Evolutionary conservation across 2,888 invertebrate genomes (phyloP).

Genomic region (Amiota minor): DNA sequence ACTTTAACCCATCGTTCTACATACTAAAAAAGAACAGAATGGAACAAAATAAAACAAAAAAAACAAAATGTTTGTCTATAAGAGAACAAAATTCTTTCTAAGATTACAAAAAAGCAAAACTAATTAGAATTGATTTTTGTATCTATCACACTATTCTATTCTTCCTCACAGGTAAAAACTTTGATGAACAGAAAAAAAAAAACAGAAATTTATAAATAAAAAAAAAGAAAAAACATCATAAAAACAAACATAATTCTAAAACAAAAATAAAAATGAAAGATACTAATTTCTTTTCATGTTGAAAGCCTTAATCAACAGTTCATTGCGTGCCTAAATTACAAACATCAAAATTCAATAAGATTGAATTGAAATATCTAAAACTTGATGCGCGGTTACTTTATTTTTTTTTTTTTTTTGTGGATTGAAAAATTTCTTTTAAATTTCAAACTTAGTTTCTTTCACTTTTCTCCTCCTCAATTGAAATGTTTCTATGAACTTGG

Average conservation of each 20-base stretch:
- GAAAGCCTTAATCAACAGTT: conserved; percentile 11
- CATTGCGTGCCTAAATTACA: not conserved
- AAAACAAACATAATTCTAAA: not conserved
- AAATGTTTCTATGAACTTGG: too few species aligned
- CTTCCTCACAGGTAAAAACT: too few species aligned
- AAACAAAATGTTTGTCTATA: not conserved
- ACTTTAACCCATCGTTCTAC: too few species aligned
- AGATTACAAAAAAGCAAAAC: not conserved
- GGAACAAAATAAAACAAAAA: not conserved
- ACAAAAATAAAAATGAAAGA: not conserved
- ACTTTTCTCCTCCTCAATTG: too few species aligned
- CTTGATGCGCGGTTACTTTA: too few species aligned
- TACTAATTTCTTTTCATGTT: not conserved
- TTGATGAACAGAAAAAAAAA: too few species aligned
- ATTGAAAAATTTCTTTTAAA: not conserved
- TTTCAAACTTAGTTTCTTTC: conserved; percentile 3
- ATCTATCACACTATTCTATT: too few species aligned
- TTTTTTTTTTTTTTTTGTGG: too few species aligned
- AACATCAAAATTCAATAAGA: conserved; percentile 14
- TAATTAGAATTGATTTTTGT: not conserved
- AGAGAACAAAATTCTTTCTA: not conserved
- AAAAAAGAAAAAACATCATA: not conserved
- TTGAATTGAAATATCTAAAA: not conserved
- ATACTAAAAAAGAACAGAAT: not conserved
- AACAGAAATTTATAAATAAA: not conserved